Percentiles rank a stretch among this genome's conserved stretches.
These are phyloP conservation scores for Terebella lapidaria DNA, from an alignment of 2,888 invertebrate genomes.

Conservation along the genomic window DNA sequence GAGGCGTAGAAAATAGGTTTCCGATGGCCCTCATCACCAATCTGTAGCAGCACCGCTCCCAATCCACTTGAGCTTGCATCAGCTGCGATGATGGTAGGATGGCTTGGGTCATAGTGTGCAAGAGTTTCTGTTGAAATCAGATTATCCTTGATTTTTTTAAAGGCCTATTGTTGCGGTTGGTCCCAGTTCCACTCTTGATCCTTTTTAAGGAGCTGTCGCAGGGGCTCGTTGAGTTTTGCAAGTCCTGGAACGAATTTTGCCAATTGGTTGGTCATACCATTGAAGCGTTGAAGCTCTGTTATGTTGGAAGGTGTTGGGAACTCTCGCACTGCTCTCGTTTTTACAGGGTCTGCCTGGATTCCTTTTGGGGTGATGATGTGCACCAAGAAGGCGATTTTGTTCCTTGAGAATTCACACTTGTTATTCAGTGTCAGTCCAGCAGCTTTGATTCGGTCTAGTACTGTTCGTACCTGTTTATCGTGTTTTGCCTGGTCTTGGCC, in stretches of 20 bases:
- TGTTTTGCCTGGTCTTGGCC: constrained; percentile 14
- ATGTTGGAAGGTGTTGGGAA: constrained; percentile 15
- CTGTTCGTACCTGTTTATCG: constrained; percentile 14
- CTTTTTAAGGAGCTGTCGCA: constrained; percentile 15
- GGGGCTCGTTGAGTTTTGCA: constrained; percentile 13
- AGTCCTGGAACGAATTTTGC: constrained; percentile 16
- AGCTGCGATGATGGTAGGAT: constrained; percentile 28
- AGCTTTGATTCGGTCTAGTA: constrained; percentile 9
- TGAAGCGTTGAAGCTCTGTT: constrained; percentile 13
- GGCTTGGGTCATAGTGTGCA: constrained; percentile 34
- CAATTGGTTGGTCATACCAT: constrained; percentile 24
- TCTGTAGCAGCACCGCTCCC: constrained; percentile 31
- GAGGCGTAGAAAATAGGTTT: constrained; percentile 45
- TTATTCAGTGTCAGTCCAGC: constrained; percentile 23
- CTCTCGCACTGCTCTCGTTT: constrained; percentile 10
- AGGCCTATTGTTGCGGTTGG: constrained; percentile 26
- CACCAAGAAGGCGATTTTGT: constrained; percentile 18
- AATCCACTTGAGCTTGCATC: constrained; percentile 43
- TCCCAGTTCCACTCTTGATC: constrained; percentile 18
- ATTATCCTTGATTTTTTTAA: constrained; percentile 32
- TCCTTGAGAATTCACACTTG: constrained; percentile 22
- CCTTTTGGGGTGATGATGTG: constrained; percentile 17
- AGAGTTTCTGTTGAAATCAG: constrained; percentile 35
- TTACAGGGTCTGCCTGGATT: constrained; percentile 16
- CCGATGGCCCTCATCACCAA: constrained; percentile 17